A percentile compares a stretch with the other conserved stretches of the same genome.
Evolutionary conservation across 1,140 invertebrate genomes (phyloP).

Genomic region (Hydropsyche tenuis): DNA sequence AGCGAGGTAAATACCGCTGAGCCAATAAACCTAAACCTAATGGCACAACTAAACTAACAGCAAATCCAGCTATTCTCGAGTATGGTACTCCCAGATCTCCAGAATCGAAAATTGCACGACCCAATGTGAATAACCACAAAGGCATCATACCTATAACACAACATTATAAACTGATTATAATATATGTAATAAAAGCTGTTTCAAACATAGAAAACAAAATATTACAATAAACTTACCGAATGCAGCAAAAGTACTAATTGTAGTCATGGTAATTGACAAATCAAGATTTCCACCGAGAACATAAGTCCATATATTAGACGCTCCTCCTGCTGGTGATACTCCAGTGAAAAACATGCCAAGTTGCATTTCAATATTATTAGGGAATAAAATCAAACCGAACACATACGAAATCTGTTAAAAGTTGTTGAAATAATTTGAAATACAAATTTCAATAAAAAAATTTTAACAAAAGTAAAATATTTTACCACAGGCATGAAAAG

Average conservation of each 20-base stretch:
- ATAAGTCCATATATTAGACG: slow-evolving; percentile 95
- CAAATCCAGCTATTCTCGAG: slow-evolving; percentile 75
- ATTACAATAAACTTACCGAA: slow-evolving; percentile 67
- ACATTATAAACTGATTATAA: slow-evolving; percentile 38
- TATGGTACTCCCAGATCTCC: slow-evolving; percentile 82
- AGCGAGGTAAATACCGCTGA: slow-evolving; percentile 70
- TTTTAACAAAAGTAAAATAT: not conserved
- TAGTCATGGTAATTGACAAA: slow-evolving; percentile 92
- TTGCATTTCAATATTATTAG: slow-evolving; percentile 71
- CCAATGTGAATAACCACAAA: slow-evolving; percentile 94
- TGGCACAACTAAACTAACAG: slow-evolving; percentile 82
- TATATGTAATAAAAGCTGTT: slow-evolving; percentile 20
- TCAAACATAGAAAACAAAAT: not conserved
- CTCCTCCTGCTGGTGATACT: slow-evolving; percentile 88
- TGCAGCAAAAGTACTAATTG: slow-evolving; percentile 83
- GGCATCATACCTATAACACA: slow-evolving; percentile 85
- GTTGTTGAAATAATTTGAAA: slow-evolving; percentile 8
- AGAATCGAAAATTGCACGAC: slow-evolving; percentile 76
- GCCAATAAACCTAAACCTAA: slow-evolving; percentile 80
- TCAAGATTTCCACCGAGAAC: slow-evolving; percentile 87
- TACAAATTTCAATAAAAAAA: slow-evolving; percentile 12
- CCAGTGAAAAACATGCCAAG: slow-evolving; percentile 92
- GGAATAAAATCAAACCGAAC: slow-evolving; percentile 76
- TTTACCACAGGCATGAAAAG: slow-evolving; percentile 86
- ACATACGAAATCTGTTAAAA: slow-evolving; percentile 75